A percentile compares a stretch with the other conserved stretches of the same genome.
phyloP scores from a whole-genome alignment of 1,140 invertebrate genomes.

The Plodia interpunctella region DNA sequence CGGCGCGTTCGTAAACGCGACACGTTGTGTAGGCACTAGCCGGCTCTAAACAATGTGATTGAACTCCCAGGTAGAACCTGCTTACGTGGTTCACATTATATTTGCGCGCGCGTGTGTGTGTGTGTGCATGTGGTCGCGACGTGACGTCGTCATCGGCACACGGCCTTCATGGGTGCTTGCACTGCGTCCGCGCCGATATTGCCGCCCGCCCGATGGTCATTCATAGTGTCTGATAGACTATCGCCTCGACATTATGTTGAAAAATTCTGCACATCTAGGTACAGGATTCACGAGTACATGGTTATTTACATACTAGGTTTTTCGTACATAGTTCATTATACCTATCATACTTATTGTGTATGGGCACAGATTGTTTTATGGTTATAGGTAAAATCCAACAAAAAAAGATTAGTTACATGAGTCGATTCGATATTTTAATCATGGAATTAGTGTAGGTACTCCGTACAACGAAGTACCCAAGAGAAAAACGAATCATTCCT shows the following conservation, averaged over 20 bases:
- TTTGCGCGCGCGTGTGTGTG: constrained; percentile 25
- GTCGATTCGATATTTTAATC: no score
- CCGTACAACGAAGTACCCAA: no score
- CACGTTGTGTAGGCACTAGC: constrained; percentile 33
- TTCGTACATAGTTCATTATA: no score
- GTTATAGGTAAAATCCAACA: no score
- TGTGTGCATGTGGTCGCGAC: constrained; percentile 30
- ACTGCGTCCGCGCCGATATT: constrained; percentile 36
- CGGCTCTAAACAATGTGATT: constrained; percentile 44
- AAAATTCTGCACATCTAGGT: neutral
- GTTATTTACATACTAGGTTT: no score
- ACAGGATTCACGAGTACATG: no score
- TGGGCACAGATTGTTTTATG: no score
- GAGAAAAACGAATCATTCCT: no score
- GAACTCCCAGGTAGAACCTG: constrained; percentile 51
- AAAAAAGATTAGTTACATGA: no score
- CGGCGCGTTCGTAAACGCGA: constrained; percentile 23
- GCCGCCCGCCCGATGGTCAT: neutral
- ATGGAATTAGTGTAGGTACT: no score
- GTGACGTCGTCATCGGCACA: constrained; percentile 47
- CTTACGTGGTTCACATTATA: constrained; percentile 37
- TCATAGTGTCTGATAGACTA: neutral
- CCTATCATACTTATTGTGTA: no score
- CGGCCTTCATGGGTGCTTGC: constrained; percentile 60
- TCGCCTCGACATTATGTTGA: neutral